These are phyloP conservation scores for Acanthosepion pharaonis DNA, from an alignment of 2,888 invertebrate genomes.

Conservation along the genomic window DNA sequence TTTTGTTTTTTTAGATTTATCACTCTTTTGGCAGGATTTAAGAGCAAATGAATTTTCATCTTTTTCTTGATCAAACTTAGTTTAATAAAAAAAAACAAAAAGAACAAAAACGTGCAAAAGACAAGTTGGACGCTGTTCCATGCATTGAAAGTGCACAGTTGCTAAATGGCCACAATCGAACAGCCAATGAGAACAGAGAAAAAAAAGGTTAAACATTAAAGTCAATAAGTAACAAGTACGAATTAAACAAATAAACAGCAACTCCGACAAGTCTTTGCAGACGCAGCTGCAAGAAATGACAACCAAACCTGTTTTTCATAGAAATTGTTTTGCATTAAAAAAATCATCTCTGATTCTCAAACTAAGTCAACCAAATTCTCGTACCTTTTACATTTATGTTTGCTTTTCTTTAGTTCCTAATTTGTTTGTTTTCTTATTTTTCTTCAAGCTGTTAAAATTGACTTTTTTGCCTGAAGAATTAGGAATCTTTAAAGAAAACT, in stretches of 20 bases:
- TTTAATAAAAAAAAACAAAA: too few species aligned
- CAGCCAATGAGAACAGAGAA: slow-evolving; percentile 33
- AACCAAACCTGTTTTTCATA: not conserved
- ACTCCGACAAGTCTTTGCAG: not conserved
- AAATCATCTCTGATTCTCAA: not conserved
- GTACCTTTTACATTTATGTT: not conserved
- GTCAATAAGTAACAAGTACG: not conserved
- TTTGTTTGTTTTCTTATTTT: not conserved
- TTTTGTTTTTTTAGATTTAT: not conserved
- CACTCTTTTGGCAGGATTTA: not conserved
- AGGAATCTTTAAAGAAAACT: too few species aligned
- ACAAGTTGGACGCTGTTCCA: not conserved
- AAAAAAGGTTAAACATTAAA: not conserved
- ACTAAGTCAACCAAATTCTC: not conserved
- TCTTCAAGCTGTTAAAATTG: too few species aligned
- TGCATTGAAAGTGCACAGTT: slow-evolving; percentile 18
- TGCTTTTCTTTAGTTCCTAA: not conserved
- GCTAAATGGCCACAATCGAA: slow-evolving; percentile 1
- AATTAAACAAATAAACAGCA: slow-evolving; percentile 33
- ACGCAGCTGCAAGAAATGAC: not conserved
- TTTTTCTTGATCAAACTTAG: not conserved
- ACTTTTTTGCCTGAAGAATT: too few species aligned
- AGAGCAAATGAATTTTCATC: not conserved
- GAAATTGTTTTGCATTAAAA: not conserved
- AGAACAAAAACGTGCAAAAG: not conserved